A percentile compares a stretch with the other conserved stretches of the same genome.
phyloP scores from a whole-genome alignment of 2,113 vertebrate genomes.

The Otocyon megalotis region DNA sequence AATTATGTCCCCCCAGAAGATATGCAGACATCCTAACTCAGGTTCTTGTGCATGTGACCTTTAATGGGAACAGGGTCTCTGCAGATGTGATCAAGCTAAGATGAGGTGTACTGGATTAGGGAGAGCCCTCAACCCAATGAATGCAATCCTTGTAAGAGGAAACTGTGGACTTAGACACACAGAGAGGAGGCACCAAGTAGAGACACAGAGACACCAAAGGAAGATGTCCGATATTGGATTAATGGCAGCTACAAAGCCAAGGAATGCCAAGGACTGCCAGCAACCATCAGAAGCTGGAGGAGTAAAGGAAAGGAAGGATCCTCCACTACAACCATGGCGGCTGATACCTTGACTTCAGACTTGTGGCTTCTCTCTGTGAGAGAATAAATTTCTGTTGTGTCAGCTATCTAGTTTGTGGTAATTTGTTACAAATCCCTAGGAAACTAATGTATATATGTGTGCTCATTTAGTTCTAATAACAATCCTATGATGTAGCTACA shows the following conservation, averaged over 20 bases:
- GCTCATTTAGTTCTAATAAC: background rate
- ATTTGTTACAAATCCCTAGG: background rate
- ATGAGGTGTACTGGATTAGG: background rate
- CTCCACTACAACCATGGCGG: background rate
- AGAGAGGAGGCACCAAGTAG: too few relatives aligned
- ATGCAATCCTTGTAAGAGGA: background rate
- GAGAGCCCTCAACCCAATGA: background rate
- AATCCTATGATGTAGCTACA: background rate
- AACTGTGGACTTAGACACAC: background rate
- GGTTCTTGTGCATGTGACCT: background rate
- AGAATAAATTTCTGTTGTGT: background rate
- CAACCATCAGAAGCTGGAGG: background rate
- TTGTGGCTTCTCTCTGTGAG: background rate
- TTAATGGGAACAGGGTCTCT: background rate
- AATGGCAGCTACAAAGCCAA: too few relatives aligned
- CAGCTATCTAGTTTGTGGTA: background rate
- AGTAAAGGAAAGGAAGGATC: background rate
- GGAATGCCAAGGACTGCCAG: too few relatives aligned
- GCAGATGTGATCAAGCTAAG: background rate
- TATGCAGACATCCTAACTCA: background rate
- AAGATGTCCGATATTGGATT: background rate
- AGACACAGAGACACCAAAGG: background rate
- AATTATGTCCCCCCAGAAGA: background rate
- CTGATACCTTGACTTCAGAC: background rate
- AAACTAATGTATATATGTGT: background rate